Evolutionary conservation across 2,113 vertebrate species (phyloP).

Genomic region (Salvelinus namaycush): DNA sequence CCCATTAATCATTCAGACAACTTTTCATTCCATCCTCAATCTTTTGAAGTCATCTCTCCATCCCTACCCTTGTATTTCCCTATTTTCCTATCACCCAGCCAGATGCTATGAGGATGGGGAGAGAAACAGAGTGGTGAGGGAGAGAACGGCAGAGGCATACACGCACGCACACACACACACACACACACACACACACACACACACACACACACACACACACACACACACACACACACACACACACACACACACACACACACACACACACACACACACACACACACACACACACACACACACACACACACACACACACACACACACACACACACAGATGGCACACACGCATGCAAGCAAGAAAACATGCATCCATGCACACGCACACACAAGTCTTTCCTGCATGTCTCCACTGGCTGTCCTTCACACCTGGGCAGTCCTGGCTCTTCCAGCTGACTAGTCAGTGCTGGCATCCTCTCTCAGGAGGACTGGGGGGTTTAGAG

Average conservation of each 20-base stretch:
- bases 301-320: not conserved
- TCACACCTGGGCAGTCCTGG: conserved; percentile 21
- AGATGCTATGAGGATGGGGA: conserved; percentile 23
- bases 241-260: not conserved
- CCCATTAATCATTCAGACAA: conserved; percentile 1
- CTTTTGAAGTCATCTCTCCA: not conserved
- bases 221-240: no score
- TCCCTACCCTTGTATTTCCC: conserved; percentile 7
- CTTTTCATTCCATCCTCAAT: not conserved
- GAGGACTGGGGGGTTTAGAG: not conserved
- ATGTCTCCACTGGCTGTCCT: no score
- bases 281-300: not conserved
- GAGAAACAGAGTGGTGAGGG: not conserved
- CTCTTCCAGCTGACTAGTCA: conserved; percentile 12
- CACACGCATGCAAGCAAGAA: not conserved
- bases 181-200: no score
- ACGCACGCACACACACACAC: no score
- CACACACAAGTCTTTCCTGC: not conserved
- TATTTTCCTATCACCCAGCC: not conserved
- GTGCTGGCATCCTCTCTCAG: not conserved
- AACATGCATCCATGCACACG: no score
- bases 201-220: no score
- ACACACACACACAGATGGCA: not conserved
- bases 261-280: not conserved
- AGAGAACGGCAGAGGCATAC: not conserved